Evolutionary conservation across 64 coral and sea anemone genomes (phyloP), one percentile per base, ranked within the genome.

Genomic region (Orbicella faveolata): DNA sequence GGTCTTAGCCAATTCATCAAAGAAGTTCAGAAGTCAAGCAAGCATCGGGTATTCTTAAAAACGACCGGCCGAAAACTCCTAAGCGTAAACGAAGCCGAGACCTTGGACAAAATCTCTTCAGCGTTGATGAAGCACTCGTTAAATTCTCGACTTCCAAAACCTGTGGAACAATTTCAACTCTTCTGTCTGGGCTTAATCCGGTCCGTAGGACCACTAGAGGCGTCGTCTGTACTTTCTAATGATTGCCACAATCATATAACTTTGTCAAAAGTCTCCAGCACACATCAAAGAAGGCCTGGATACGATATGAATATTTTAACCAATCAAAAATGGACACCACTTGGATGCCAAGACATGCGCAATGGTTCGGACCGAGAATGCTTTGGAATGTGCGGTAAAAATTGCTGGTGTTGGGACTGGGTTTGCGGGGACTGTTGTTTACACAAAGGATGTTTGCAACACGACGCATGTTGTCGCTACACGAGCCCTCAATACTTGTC

Each of bases 341-440:
- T 41, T n/a, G 35, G 17, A 12, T 88, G 87, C 41, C 11, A 65
- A 36, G 87, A 88, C 87, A 88, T 77, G 55, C 87, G 87, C 87
- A 65, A 64, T 78, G 21, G 55, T 2, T 66, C 55, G 17, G 17
- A 78, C 41, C 75, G n/a, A 21, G 41, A 78, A 16, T 93, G 91
- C 26, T 88, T 82, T 63, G 91, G 91, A 63, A 93, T 93, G 91
- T 88, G 86, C 48, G 91, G 86, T 16, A 37, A 25, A 20, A 57
- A 21, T 3, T 93, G 91, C 17, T 88, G 84, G 77, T 93, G 86
- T 55, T 93, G 91, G 91, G 4, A 78, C 20, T 93, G 86, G 91
- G 35, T 93, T 12, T 93, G 91, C 21, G 91, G 86, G 1, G 84
- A 93, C 48, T 93, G 91, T 52, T 93, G 86, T 75, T 61, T 81